A percentile compares a stretch with the other conserved stretches of the same genome.
Evolutionary conservation across 2,113 vertebrate genomes (phyloP).

Genomic region (Pteruthius melanotis): DNA sequence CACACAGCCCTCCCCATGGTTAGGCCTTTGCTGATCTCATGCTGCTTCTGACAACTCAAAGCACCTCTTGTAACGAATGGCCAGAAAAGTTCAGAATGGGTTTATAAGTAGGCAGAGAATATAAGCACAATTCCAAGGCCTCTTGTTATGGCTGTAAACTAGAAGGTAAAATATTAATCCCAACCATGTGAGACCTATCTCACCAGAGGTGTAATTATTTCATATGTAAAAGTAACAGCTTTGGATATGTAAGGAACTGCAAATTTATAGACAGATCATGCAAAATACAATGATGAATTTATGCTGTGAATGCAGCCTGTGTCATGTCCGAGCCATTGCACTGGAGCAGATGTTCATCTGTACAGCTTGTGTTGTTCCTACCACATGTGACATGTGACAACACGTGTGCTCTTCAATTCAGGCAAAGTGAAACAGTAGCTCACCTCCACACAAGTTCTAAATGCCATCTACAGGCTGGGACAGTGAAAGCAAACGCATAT

Average conservation of each 20-base stretch:
- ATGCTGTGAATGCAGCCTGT: not conserved
- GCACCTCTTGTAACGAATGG: not conserved
- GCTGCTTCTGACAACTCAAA: not conserved
- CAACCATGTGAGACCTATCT: not conserved
- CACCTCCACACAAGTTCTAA: not conserved
- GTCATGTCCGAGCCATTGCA: not conserved
- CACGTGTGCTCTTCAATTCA: not conserved
- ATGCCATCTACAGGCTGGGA: not conserved
- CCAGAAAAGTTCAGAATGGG: not conserved
- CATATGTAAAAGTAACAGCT: not conserved
- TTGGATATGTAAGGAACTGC: not conserved
- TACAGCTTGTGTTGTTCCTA: fast-evolving
- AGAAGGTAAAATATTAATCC: slow-evolving; percentile 5
- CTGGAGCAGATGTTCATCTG: not conserved
- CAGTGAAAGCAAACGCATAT: not conserved
- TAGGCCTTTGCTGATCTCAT: not conserved
- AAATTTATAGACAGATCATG: not conserved
- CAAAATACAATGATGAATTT: not conserved
- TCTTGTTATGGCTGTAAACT: slow-evolving; percentile 21
- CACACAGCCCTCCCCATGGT: not conserved
- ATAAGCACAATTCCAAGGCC: not conserved
- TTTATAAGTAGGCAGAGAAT: not conserved
- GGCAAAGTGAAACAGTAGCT: not conserved
- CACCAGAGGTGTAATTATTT: slow-evolving; percentile 18
- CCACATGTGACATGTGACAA: not conserved